A percentile compares a stretch with the other conserved stretches of the same genome.
These are phyloP conservation scores for Todus mexicanus DNA, from an alignment of 2,797 vertebrate genomes.

Conservation along the genomic window DNA sequence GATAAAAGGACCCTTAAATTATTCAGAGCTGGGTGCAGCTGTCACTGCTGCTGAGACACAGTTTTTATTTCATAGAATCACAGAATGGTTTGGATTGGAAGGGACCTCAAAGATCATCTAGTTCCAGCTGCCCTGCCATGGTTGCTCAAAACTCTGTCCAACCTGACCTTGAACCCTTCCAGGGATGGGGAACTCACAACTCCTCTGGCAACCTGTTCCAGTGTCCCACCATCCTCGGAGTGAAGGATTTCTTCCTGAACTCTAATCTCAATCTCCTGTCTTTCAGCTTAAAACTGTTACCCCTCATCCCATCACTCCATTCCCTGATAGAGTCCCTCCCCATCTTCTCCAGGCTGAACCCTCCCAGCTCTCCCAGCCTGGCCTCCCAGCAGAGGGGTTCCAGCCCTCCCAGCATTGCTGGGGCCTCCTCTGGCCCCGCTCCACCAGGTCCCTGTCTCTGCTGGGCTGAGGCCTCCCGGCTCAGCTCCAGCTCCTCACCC, in stretches of 20 bases:
- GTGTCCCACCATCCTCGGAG: neutral
- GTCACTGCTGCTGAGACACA: neutral
- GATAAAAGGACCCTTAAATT: neutral
- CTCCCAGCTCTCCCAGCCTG: neutral
- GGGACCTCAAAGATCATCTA: neutral
- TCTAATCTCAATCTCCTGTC: neutral
- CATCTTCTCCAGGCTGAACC: neutral
- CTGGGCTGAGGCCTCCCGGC: too few relatives aligned
- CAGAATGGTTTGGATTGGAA: neutral
- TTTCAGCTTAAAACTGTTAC: neutral
- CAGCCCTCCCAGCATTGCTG: too few relatives aligned
- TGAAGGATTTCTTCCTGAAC: neutral
- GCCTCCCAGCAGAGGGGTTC: too few relatives aligned
- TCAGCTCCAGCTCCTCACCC: too few relatives aligned
- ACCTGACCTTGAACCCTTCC: neutral
- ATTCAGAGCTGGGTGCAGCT: neutral
- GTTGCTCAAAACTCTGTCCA: neutral
- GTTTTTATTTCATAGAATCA: neutral
- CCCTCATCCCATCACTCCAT: neutral
- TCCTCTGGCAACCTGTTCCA: neutral
- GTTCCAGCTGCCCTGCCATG: neutral
- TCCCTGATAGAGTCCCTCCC: neutral
- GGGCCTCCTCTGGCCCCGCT: too few relatives aligned
- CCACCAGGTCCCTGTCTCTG: too few relatives aligned
- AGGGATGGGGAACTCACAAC: neutral